Base-by-base conservation (phyloP, 2,797 vertebrate genomes). In the Triplophysa yarkandensis region DNA sequence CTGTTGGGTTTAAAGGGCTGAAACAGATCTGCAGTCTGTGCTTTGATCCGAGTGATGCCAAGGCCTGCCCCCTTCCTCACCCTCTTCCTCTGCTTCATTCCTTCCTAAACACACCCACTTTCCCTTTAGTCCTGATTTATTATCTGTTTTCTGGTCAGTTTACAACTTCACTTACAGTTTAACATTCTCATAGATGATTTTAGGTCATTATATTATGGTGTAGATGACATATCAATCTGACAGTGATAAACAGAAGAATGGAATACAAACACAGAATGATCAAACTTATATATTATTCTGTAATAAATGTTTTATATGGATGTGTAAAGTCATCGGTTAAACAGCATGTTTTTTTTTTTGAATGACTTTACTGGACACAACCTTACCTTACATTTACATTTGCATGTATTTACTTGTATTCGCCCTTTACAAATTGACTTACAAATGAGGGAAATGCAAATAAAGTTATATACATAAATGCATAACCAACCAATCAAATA, bases 31-130 rank as follows among this genome's bases (percentile, higher is more conserved):
- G 58, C 43, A 41, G 55, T 69, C 77, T 55, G 11, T 19, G 63
- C 46, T 64, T 30, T 63, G 71, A 48, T 50, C 63, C 55, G 61
- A 27, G 32, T 73, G 76, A 72, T 77, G 74, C 76, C n/a, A 76
- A 32, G 48, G 44, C 52, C 60, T 62, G 30, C 52, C 64, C 71
- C 68, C 63, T 48, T 62, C 61, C 52, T 63, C 57, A 14, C 48
- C 46, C 73, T 64, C 70, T 36, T 68, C 34, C 66, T 46, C 32
- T 77, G 44, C 54, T 64, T 72, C 60, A 36, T 63, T 76, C 75
- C 68, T 71, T 80, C 65, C 75, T 66, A 27, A 61, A 76, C 74
- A 76, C 80, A 73, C 72, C 80, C 78, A 71, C 57, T 76, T 39
- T 66, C 32, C 9, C 58, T 46, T 73, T 69, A 16, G 54, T 44